Conservation (phyloP, 2,113 vertebrate species). For the Dicentrarchus labrax region DNA sequence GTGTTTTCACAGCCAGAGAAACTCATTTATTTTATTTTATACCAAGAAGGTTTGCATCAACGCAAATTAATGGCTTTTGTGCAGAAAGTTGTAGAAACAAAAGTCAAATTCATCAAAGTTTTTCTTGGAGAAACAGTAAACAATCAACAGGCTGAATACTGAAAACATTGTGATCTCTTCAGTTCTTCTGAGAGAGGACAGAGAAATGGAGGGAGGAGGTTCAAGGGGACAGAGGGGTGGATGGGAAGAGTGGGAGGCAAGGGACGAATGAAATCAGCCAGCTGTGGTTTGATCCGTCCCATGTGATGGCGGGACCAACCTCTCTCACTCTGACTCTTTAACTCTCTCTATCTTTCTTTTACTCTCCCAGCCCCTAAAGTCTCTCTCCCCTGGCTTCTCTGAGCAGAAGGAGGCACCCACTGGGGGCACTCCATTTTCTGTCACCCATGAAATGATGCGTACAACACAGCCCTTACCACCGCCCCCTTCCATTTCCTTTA, state of each 20-base stretch:
- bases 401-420: constrained; percentile 69
- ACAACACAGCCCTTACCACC: constrained; percentile 39
- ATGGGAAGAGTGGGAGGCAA: constrained; percentile 65
- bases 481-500: constrained; percentile 14
- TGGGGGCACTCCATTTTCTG: constrained; percentile 67
- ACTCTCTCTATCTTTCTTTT: constrained; percentile 23
- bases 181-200: constrained; percentile 39
- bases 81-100: neutral
- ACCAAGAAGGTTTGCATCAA: neutral
- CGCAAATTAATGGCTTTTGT: neutral
- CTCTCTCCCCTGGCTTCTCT: constrained; percentile 49
- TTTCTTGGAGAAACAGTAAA: neutral
- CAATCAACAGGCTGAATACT: constrained; percentile 39
- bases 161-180: constrained; percentile 1
- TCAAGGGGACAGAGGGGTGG: constrained; percentile 45
- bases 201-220: constrained; percentile 34
- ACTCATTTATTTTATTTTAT: neutral
- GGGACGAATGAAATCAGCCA: constrained; percentile 78
- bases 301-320: constrained; percentile 57
- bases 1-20: neutral
- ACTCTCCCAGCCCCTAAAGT: constrained; percentile 58
- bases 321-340: constrained; percentile 33
- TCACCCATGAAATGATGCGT: constrained; percentile 79
- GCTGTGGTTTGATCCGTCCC: constrained; percentile 79
- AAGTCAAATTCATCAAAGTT: constrained; percentile 11